These are phyloP conservation scores for Blastobasis adustella DNA, from an alignment of 2,888 invertebrate genomes.

Conservation along the genomic window DNA sequence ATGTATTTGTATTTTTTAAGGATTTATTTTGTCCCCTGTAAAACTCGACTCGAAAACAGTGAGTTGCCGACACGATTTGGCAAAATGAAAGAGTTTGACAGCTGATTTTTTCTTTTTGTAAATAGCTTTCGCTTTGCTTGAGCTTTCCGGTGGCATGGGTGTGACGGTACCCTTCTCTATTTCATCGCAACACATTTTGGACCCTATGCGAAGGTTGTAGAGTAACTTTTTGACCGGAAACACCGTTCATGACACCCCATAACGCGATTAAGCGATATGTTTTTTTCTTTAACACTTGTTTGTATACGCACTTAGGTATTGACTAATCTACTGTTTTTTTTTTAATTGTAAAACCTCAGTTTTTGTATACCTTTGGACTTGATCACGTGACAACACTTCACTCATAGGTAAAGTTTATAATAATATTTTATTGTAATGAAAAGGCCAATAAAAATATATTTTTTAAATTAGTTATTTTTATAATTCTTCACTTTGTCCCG, in stretches of 20 bases:
- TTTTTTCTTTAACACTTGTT: constrained; percentile 71
- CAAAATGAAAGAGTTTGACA: constrained; percentile 7
- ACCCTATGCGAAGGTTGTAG: background rate
- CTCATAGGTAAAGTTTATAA: background rate
- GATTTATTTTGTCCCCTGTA: background rate
- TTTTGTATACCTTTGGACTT: background rate
- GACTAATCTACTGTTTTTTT: constrained; percentile 54
- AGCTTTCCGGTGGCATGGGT: constrained; percentile 60
- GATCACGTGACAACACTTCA: background rate
- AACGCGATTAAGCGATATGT: constrained; percentile 57
- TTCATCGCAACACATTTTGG: background rate
- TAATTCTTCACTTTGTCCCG: no score
- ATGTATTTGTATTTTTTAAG: background rate
- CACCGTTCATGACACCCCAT: constrained; percentile 39
- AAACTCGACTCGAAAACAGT: constrained; percentile 31
- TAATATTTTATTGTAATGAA: no score
- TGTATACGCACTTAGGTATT: constrained; percentile 58
- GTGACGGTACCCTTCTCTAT: constrained; percentile 21
- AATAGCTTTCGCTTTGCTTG: constrained; percentile 68
- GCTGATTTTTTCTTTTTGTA: constrained; percentile 28
- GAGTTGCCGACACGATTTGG: constrained; percentile 22
- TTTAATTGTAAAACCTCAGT: constrained; percentile 9
- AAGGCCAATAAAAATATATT: no score
- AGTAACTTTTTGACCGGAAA: constrained; percentile 6
- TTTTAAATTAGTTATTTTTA: no score